A percentile compares a stretch with the other conserved stretches of the same genome.
Conservation (phyloP, 2,888 invertebrate genomes). For the Reticulitermes lucifugus region DNA sequence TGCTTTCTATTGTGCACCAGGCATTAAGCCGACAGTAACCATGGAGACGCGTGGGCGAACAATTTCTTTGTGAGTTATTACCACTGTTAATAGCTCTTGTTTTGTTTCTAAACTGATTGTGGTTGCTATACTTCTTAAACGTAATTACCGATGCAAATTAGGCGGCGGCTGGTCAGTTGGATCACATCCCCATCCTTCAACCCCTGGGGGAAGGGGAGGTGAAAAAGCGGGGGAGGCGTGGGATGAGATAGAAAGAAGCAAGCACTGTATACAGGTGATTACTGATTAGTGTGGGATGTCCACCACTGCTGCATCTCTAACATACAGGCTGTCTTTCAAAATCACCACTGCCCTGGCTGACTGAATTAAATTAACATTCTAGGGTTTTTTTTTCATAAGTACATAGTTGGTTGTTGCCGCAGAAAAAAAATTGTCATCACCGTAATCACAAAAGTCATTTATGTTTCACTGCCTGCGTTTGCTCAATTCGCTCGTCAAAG, state of each 20-base stretch:
- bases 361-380: too few relatives aligned
- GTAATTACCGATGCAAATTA: constrained; percentile 30
- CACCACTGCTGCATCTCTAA: not conserved
- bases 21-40: not conserved
- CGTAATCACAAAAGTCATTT: too few relatives aligned
- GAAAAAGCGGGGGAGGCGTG: not conserved
- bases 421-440: too few relatives aligned
- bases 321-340: not conserved
- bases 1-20: not conserved
- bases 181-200: not conserved
- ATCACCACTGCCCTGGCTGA: too few relatives aligned
- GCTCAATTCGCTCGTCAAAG: too few relatives aligned
- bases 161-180: not conserved
- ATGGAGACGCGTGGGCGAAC: constrained; percentile 2
- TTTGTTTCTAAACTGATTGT: constrained; percentile 17
- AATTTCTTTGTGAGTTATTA: constrained; percentile 29
- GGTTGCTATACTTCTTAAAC: constrained; percentile 8
- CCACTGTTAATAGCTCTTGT: constrained; percentile 23
- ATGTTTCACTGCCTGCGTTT: too few relatives aligned
- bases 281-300: not conserved
- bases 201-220: not conserved
- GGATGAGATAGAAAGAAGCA: not conserved
- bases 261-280: not conserved
- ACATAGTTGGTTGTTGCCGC: too few relatives aligned
- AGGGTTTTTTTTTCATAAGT: too few relatives aligned